Conservation (phyloP, 2,888 invertebrate genomes). For the Sisyra terminalis region DNA sequence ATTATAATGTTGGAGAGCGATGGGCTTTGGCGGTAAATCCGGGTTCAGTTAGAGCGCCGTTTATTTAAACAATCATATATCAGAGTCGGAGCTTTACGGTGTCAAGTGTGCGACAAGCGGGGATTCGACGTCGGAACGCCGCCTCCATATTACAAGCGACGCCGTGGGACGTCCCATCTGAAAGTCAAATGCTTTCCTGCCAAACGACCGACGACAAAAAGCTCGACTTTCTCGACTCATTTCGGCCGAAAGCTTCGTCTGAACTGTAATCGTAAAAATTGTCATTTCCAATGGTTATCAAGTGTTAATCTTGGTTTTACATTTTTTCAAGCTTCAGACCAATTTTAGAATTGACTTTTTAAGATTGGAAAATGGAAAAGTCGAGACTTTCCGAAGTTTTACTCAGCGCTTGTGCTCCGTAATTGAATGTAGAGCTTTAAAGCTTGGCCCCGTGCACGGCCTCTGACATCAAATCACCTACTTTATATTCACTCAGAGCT, state of each 20-base stretch:
- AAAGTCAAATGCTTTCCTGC: slow-evolving; percentile 27
- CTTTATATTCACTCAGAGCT: slow-evolving; percentile 4
- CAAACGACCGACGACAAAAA: slow-evolving; percentile 6
- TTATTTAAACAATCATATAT: slow-evolving; percentile 16
- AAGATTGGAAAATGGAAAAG: no score
- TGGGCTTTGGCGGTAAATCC: slow-evolving; percentile 1
- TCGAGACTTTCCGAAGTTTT: background rate
- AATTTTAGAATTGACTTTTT: no score
- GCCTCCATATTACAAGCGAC: slow-evolving; percentile 18
- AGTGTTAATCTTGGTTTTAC: no score
- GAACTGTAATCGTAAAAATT: no score
- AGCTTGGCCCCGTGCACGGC: slow-evolving; percentile 5
- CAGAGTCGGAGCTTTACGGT: slow-evolving; percentile 13
- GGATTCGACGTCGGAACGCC: slow-evolving; percentile 12
- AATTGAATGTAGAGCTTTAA: background rate
- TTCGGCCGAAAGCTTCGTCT: no score
- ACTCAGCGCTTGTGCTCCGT: background rate
- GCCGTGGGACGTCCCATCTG: slow-evolving; percentile 24
- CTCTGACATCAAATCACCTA: slow-evolving; percentile 4
- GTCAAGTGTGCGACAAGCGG: slow-evolving; percentile 15
- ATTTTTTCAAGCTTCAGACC: no score
- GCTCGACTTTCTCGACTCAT: no score
- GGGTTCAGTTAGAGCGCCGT: slow-evolving; percentile 9
- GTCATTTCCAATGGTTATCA: no score
- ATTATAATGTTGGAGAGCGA: no score